Evolutionary conservation across 2,888 invertebrate genomes (phyloP), one percentile per base, ranked within the genome.

Genomic region (Cancer borealis): DNA sequence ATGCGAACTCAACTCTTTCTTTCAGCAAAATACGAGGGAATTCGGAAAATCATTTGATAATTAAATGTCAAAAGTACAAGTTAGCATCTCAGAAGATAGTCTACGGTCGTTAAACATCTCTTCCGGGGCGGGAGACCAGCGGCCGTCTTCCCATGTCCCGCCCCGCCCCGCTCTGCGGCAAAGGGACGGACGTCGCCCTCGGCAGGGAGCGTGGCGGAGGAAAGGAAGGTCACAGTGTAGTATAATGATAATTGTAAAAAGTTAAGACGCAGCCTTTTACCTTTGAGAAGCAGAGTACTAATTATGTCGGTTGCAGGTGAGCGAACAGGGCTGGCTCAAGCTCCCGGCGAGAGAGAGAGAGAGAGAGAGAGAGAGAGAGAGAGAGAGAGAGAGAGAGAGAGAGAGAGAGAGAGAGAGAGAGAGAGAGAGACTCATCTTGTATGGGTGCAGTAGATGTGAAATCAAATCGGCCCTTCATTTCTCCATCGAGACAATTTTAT

Each of bases 321-420:
- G 79, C 79, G 79, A 79, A 30, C 79, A 79, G 30, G 79, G 79
- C 14, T 79, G 79, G 79, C 30, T 12, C 12, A 79, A 12, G 79
- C 79, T 79, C 79, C 79, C 79, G 79, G 79, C 79, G 79, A 30
- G 79, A 79, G 79, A 30, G 79, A 79, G 79, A 79, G 79, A 79
- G 79, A 79, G 79, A 79, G 79, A 79, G 79, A 79, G 79, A 79
- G 79, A 79, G 79, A 79, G 79, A 79, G 79, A 79, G 79, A 79
- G 79, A 79, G 79, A 26, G 79, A 79, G 66, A 66, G 66, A 73
- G 73, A 73, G 73, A 73, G 73, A 73, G 73, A 73, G 54, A 54
- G 54, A 54, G 54, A 54, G 54, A 54, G 54, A 54, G 54, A 54
- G 54, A 54, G 54, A 54, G 54, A 54, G 54, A 54, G 54, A 54